phyloP scores from a whole-genome alignment of 2,797 vertebrate genomes.

The Rhincodon typus region DNA sequence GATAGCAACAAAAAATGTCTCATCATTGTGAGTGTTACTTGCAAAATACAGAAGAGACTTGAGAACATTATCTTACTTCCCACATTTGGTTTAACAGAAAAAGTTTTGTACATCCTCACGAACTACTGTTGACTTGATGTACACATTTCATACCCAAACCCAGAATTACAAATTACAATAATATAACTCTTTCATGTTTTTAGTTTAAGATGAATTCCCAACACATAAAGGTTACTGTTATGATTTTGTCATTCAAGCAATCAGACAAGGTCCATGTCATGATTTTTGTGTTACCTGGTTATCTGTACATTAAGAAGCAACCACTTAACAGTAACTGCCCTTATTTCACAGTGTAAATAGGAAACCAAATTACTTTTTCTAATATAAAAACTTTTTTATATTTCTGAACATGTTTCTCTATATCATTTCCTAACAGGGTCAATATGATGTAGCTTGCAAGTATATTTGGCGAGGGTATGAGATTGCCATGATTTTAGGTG shows the following conservation, averaged over 20 bases:
- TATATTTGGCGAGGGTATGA: conserved; percentile 61
- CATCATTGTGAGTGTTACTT: conserved; percentile 57
- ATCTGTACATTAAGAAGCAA: conserved; percentile 59
- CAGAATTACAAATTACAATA: conserved; percentile 55
- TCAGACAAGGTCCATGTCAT: conserved; percentile 53
- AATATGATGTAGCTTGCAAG: conserved; percentile 58
- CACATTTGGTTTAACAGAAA: conserved; percentile 57
- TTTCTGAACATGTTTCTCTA: conserved; percentile 43
- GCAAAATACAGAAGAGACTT: conserved; percentile 50
- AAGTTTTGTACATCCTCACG: conserved; percentile 67
- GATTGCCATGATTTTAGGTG: conserved; percentile 49
- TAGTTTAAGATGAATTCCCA: conserved; percentile 54
- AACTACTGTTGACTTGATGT: conserved; percentile 63
- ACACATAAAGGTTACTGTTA: conserved; percentile 55
- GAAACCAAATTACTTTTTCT: conserved; percentile 47
- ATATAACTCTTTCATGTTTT: conserved; percentile 45
- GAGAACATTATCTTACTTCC: conserved; percentile 45
- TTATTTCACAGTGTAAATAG: conserved; percentile 49
- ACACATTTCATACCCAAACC: conserved; percentile 59
- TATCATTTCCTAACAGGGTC: conserved; percentile 60
- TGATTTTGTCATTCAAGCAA: conserved; percentile 55
- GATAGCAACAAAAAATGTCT: conserved; percentile 53
- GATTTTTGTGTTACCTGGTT: conserved; percentile 51
- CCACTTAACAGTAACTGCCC: conserved; percentile 54
- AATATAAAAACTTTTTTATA: conserved; percentile 51